phyloP scores from a whole-genome alignment of 2,113 vertebrate genomes.

The Rhodinocichla rosea region DNA sequence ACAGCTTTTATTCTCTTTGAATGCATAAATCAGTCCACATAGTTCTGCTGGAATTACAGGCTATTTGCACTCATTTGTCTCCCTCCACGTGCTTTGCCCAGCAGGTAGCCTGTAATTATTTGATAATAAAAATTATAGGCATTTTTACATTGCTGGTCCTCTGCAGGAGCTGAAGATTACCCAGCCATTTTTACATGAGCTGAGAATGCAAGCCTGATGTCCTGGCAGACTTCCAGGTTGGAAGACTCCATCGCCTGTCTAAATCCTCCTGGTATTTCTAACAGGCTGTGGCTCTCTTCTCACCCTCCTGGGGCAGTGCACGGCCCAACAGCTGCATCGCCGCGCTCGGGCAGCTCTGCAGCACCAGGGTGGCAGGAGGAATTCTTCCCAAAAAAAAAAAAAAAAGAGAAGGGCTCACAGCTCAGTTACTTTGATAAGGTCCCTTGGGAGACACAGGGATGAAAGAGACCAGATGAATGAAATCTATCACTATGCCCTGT shows the following conservation, averaged over 20 bases:
- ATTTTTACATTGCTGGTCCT: slow-evolving; percentile 41
- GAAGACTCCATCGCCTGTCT: background rate
- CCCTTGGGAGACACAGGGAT: background rate
- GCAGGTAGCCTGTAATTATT: slow-evolving; percentile 58
- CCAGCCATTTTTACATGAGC: slow-evolving; percentile 9
- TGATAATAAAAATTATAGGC: slow-evolving; percentile 60
- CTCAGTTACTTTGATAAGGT: background rate
- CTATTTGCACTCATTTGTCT: slow-evolving; percentile 44
- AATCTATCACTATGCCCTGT: background rate
- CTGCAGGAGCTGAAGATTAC: slow-evolving; percentile 46
- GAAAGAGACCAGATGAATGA: background rate
- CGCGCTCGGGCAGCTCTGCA: background rate
- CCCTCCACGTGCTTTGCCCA: slow-evolving; percentile 24
- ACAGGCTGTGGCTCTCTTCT: slow-evolving; percentile 10
- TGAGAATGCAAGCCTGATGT: slow-evolving; percentile 27
- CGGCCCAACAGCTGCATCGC: background rate
- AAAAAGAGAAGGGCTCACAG: background rate
- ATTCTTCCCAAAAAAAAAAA: background rate
- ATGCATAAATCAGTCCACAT: background rate
- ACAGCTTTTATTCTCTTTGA: background rate
- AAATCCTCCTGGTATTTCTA: slow-evolving; percentile 7
- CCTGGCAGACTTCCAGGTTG: slow-evolving; percentile 48
- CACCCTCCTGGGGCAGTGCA: background rate
- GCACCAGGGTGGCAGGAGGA: background rate
- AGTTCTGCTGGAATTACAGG: slow-evolving; percentile 31